Evolutionary conservation across 2,797 vertebrate genomes (phyloP), one percentile per base, ranked within the genome.

Genomic region (Tauraco hartlaubi): DNA sequence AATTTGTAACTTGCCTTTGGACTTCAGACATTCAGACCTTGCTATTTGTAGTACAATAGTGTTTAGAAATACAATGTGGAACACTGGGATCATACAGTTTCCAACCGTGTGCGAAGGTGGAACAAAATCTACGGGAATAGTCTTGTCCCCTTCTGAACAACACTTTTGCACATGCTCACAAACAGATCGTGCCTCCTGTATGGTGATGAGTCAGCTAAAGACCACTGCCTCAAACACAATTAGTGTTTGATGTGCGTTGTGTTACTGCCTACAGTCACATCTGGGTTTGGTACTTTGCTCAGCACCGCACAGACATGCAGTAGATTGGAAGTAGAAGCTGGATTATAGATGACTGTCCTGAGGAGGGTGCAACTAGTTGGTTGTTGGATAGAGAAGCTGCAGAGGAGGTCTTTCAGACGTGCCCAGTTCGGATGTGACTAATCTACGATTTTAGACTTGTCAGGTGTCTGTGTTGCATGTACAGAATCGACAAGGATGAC

Each of bases 231-330:
- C 63, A 41, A 41, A 41, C 39, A 26, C 55, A 21, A 1, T 26
- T 29, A 21, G 25, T 1, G 0, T 78, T 64, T 75, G 61, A 19
- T 29, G 9, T 37, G 39, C 33, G 20, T 85, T 11, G 6, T 19
- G 15, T 55, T 72, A 37, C 28, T 66, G 3, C n/a, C 55, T 63
- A 5, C 39, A 44, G 72, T 58, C 18, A n/a, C 17, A 5, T 15
- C 63, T 49, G 44, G 28, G n/a, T 56, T 68, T 62, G 46, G 16
- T 19, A 1, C 59, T 56, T 56, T 9, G n/a, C 49, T 87, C 79
- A 85, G 74, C 74, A 25, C 37, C 37, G 25, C 4, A 7, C 0
- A 0, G 19, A 11, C 1, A 2, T 39, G 6, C 8, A 17, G n/a
- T n/a, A 20, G 44, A 0, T 12, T 54, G 29, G 43, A 73, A 4